Base-by-base conservation (phyloP, 2,113 vertebrate species). In the Xenopus tropicalis region DNA sequence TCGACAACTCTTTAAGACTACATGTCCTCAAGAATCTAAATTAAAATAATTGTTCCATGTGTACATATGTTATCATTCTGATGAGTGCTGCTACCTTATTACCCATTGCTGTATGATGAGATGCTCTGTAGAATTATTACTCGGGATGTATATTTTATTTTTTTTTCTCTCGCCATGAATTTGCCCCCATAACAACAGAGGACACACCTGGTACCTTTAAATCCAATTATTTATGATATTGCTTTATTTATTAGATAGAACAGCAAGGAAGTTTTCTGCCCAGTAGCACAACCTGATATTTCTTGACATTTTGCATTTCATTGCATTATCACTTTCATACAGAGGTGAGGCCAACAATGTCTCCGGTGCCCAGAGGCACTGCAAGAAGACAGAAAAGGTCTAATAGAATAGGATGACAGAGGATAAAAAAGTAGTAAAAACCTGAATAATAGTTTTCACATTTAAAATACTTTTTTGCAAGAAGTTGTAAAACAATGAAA, bases 171-270 rank as follows among this genome's bases (percentile, higher is more conserved):
- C 20, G 22, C 22, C 20, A 42, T 11, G 56, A 44, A 43, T 66
- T 59, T 66, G 29, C 52, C 62, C 29, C 37, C 62, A 58, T 56
- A 72, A 44, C 24, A 73, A 17, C 62, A 66, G 58, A 71, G 44
- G 52, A 61, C 25, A 72, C 20, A n/a, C 52, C 37, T n/a, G 20
- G 65, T 54, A 66, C 71, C 22, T 57, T 29, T 63, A 63, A 63
- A 37, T 63, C 24, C 21, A 22, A 65, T 73, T 66, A 73, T 66
- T 66, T 66, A 66, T 73, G 63, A 73, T 17, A 51, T 58, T 73
- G 51, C 16, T 73, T 73, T 73, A 73, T 73, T 73, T 73, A 73
- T 73, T 73, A 62, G 52, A 14, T 66, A 58, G 52, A 52, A 73
- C 56, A 25, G 51, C 62, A 56, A 58, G 16, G 51, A 43, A 16